A percentile compares a stretch with the other conserved stretches of the same genome.
Evolutionary conservation across 2,797 vertebrate genomes (phyloP).

Genomic region (Hydrocynus forskahlii): DNA sequence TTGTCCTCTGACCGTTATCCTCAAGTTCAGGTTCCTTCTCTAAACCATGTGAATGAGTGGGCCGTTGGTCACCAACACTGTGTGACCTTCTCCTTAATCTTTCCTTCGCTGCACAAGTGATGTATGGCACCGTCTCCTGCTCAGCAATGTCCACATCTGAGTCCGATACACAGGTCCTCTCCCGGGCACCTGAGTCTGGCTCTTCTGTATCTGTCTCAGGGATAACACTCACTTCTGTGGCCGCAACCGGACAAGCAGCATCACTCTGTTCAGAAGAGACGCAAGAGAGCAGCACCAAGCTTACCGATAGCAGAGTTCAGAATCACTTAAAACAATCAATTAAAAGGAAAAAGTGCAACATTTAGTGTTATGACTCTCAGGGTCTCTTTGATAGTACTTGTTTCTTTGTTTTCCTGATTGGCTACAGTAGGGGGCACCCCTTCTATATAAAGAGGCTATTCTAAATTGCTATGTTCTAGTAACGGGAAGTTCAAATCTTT

Average conservation of each 20-base stretch:
- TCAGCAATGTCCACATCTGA: constrained; percentile 66
- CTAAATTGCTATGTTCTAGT: no score
- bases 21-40: constrained; percentile 27
- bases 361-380: no score
- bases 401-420: no score
- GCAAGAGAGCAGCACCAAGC: not conserved
- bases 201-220: constrained; percentile 44
- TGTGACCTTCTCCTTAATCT: constrained; percentile 14
- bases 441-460: no score
- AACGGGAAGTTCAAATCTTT: no score
- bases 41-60: not conserved
- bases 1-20: constrained; percentile 7
- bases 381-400: no score
- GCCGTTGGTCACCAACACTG: not conserved
- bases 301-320: no score
- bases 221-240: not conserved
- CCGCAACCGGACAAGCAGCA: not conserved
- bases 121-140: constrained; percentile 61
- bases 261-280: constrained; percentile 9
- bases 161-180: constrained; percentile 61
- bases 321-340: no score
- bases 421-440: no score
- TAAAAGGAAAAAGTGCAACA: no score
- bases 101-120: constrained; percentile 4
- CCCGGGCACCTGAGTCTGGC: constrained; percentile 49